Conservation (phyloP, 2,113 vertebrate genomes). For the Aptenodytes patagonicus region DNA sequence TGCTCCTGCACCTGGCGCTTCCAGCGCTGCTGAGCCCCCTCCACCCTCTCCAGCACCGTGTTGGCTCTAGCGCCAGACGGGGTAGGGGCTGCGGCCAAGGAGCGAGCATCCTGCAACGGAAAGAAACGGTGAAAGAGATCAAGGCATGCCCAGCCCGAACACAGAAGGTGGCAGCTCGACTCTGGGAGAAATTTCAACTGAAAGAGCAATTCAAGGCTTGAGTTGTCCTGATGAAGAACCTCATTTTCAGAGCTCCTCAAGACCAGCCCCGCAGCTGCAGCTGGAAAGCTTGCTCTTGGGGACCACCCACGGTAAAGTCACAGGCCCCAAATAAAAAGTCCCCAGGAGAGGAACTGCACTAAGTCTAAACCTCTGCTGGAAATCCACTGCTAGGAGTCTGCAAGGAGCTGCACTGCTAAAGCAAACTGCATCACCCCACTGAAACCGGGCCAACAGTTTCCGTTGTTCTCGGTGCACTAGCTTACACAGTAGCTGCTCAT, state of each 20-base stretch:
- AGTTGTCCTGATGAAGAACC: not conserved
- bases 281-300: not conserved
- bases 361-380: not conserved
- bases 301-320: not conserved
- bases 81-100: slow-evolving; percentile 27
- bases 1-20: slow-evolving; percentile 97
- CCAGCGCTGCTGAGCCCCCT: slow-evolving; percentile 95
- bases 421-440: not conserved
- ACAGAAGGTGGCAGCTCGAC: not conserved
- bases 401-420: not conserved
- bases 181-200: not conserved
- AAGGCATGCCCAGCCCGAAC: not conserved
- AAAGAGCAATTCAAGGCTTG: not conserved
- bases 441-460: not conserved
- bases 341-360: not conserved
- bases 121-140: not conserved
- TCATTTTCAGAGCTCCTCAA: not conserved
- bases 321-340: not conserved
- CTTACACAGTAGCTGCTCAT: not conserved
- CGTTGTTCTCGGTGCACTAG: rapidly evolving
- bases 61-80: slow-evolving; percentile 72
- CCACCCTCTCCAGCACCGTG: slow-evolving; percentile 90
- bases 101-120: slow-evolving; percentile 80
- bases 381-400: not conserved
- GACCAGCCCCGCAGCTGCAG: not conserved